Base-by-base conservation (phyloP, 2,888 invertebrate species). In the Drosophila multiciliata region DNA sequence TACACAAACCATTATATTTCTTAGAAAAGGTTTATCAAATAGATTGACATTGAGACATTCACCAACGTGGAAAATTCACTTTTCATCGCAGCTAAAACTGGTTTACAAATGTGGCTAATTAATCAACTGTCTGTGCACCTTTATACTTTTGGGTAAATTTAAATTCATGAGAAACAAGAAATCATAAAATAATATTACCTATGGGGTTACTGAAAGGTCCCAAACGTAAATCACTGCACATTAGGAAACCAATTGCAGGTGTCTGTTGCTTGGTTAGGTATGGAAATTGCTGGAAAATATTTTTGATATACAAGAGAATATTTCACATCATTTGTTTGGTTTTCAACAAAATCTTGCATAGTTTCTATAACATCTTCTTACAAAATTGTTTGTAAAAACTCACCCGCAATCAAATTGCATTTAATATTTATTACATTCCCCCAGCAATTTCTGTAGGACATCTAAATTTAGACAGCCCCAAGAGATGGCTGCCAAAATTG, bases 401-500 rank as follows among this genome's bases (percentile, higher is more conserved):
- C 64, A 84, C 68, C 85, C 86, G 68, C 86, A 83, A 78, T 82
- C 70, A 82, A 84, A 84, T 86, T 82, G 82, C 75, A 86, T 86
- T 86, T 86, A 88, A 82, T 86, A 86, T 85, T 85, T 74, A 85
- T 88, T 75, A 83, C 58, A 63, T 59, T 58, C 35, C 49, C 60
- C 60, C n/a, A 26, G 12, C 17, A 11, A 57, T 26, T 36, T 64
- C 42, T 38, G 32, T 12, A 63, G 50, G 33, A 53, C 48, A 26
- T 32, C 11, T n/a, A 23, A 50, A 53, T 50, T 55, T 59, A 40
- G 58, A 40, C 38, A 52, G 45, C 3, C 40, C 15, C 33, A 20
- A 42, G 23, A 23, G 36, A 36, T 52, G 42, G 42, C 50, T 42
- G 50, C 3, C 35, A 45, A 58, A 49, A 40, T 54, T 70, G 59